Percentiles rank a stretch among this genome's conserved stretches.
phyloP scores from a whole-genome alignment of 2,888 invertebrate species.

The Cecidostiba fungosa region DNA sequence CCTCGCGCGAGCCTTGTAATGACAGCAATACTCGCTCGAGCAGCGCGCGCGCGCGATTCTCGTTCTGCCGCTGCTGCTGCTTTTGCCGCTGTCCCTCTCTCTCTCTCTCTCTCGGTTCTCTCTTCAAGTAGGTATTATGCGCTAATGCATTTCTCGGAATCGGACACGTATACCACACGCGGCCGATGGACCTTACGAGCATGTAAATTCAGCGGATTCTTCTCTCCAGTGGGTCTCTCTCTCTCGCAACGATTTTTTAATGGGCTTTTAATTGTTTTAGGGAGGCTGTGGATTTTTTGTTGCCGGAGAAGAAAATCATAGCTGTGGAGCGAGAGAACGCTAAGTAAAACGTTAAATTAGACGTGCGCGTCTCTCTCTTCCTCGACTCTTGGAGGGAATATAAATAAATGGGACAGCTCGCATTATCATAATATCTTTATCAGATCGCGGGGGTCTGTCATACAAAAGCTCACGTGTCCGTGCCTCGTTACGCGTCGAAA shows the following conservation, averaged over 20 bases:
- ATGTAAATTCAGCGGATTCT: conserved; percentile 60
- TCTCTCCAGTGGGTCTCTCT: neutral
- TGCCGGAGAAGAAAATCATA: neutral
- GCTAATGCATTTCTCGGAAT: conserved; percentile 65
- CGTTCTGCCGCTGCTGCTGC: conserved; percentile 33
- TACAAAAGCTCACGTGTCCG: neutral
- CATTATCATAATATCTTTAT: neutral
- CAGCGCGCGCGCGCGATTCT: conserved; percentile 33
- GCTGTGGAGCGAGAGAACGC: neutral
- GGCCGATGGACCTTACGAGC: conserved; percentile 45
- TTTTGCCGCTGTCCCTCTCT: conserved; percentile 26
- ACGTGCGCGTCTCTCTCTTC: neutral
- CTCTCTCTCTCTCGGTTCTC: conserved; percentile 50
- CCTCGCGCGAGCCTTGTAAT: conserved; percentile 54
- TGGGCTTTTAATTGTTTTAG: conserved; percentile 41
- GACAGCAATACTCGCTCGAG: conserved; percentile 61
- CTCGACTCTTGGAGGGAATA: too few relatives aligned
- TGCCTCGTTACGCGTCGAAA: neutral
- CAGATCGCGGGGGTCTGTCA: neutral
- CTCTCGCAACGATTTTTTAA: conserved; percentile 19
- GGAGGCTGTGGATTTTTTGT: conserved; percentile 1
- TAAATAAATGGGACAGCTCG: conserved; percentile 11
- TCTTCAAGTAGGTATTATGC: conserved; percentile 60
- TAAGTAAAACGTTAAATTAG: conserved; percentile 6
- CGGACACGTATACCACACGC: conserved; percentile 36